These are phyloP conservation scores for Drosophila birchii DNA, from an alignment of 2,888 invertebrate species.

Conservation along the genomic window DNA sequence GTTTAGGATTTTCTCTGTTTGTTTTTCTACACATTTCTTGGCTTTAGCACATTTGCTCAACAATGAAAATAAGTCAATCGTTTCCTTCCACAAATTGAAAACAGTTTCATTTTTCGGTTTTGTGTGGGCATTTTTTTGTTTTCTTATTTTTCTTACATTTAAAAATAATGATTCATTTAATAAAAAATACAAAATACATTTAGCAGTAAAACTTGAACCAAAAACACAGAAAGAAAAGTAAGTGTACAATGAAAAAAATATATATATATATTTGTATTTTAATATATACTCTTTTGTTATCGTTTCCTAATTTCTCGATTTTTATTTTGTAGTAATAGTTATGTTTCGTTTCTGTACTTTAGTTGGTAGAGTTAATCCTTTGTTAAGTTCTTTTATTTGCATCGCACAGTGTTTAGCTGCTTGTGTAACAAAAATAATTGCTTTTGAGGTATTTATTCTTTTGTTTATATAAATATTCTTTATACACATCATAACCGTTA, in stretches of 20 bases:
- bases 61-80: slow-evolving; percentile 66
- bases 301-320: slow-evolving; percentile 44
- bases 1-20: slow-evolving; percentile 5
- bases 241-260: slow-evolving; percentile 40
- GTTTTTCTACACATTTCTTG: slow-evolving; percentile 44
- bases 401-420: slow-evolving; percentile 52
- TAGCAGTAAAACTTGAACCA: slow-evolving; percentile 33
- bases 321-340: slow-evolving; percentile 53
- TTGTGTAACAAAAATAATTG: slow-evolving; percentile 81
- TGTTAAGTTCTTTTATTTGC: slow-evolving; percentile 54
- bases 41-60: slow-evolving; percentile 57
- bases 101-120: slow-evolving; percentile 49
- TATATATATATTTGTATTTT: slow-evolving; percentile 27
- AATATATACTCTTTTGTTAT: slow-evolving; percentile 33
- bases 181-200: slow-evolving; percentile 41
- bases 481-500: slow-evolving; percentile 69
- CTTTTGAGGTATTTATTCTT: slow-evolving; percentile 81
- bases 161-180: slow-evolving; percentile 37
- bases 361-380: slow-evolving; percentile 56
- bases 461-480: slow-evolving; percentile 76
- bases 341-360: slow-evolving; percentile 58
- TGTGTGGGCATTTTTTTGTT: slow-evolving; percentile 20
- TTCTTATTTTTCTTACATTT: slow-evolving; percentile 22
- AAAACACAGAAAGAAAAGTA: slow-evolving; percentile 39
- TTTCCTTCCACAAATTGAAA: slow-evolving; percentile 60